A percentile compares a stretch with the other conserved stretches of the same genome.
These are phyloP conservation scores for Phrixothrix hirtus DNA, from an alignment of 2,888 invertebrate species.

Conservation along the genomic window DNA sequence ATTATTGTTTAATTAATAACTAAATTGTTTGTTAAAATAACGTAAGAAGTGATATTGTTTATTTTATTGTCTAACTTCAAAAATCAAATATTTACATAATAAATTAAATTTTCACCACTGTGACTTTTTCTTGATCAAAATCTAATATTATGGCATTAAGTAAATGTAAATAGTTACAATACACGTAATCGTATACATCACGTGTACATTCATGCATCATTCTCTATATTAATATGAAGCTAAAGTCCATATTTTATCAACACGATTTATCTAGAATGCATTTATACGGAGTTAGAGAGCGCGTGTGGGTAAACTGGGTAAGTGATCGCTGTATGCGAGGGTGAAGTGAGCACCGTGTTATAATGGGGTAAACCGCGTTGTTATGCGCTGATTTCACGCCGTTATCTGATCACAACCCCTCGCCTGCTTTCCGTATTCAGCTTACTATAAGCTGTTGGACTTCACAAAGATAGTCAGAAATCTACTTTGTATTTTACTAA, in stretches of 20 bases:
- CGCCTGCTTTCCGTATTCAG: slow-evolving; percentile 38
- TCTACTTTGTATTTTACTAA: slow-evolving; percentile 12
- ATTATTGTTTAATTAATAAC: too few relatives aligned
- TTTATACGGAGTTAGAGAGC: slow-evolving; percentile 48
- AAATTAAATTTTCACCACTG: too few relatives aligned
- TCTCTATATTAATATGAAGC: slow-evolving; percentile 52
- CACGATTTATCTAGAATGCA: slow-evolving; percentile 56
- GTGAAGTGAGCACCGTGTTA: slow-evolving; percentile 49
- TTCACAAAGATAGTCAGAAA: slow-evolving; percentile 18
- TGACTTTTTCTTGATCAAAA: too few relatives aligned
- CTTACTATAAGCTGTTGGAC: slow-evolving; percentile 43
- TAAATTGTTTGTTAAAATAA: too few relatives aligned
- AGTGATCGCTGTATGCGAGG: slow-evolving; percentile 38
- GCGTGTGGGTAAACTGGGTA: slow-evolving; percentile 41
- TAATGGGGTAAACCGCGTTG: slow-evolving; percentile 58
- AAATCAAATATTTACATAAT: too few relatives aligned
- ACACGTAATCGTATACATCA: slow-evolving; percentile 22
- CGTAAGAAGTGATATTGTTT: too few relatives aligned
- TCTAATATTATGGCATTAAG: too few relatives aligned
- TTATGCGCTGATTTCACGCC: slow-evolving; percentile 57
- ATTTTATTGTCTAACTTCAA: too few relatives aligned
- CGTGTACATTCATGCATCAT: slow-evolving; percentile 48
- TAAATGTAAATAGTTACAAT: slow-evolving; percentile 1
- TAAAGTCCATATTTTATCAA: slow-evolving; percentile 56
- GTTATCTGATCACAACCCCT: slow-evolving; percentile 54